Conservation (phyloP, 2,888 invertebrate species). For the Silvanus unidentatus region DNA sequence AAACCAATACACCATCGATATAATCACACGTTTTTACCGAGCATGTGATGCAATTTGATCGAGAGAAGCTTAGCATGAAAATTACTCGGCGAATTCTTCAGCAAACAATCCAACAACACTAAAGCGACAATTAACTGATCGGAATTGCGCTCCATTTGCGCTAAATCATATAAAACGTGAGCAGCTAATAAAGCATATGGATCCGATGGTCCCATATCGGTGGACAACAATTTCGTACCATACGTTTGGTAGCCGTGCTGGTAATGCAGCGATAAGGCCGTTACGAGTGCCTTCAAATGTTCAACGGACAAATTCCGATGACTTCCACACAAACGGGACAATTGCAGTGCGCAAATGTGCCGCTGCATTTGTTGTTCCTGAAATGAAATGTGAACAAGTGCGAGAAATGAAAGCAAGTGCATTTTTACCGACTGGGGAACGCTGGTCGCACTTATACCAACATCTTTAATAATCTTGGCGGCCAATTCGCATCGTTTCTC, state of each 20-base stretch:
- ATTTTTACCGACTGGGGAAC: constrained; percentile 60
- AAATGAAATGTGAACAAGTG: constrained; percentile 21
- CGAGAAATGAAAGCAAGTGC: constrained; percentile 20
- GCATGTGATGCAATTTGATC: constrained; percentile 70
- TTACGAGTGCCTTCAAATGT: constrained; percentile 54
- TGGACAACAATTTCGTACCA: constrained; percentile 54
- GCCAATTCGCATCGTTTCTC: constrained; percentile 56
- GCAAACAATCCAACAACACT: constrained; percentile 65
- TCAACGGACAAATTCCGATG: constrained; percentile 54
- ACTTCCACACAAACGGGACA: constrained; percentile 66
- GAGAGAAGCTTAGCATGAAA: constrained; percentile 83
- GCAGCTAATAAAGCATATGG: constrained; percentile 74
- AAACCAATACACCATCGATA: too few relatives aligned
- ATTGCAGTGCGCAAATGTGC: constrained; percentile 72
- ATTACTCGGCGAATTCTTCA: constrained; percentile 76
- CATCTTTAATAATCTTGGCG: constrained; percentile 55
- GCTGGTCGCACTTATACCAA: constrained; percentile 58
- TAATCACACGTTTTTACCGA: constrained; percentile 50
- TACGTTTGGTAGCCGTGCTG: constrained; percentile 55
- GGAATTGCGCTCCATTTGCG: constrained; percentile 50
- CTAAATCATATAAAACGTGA: constrained; percentile 59
- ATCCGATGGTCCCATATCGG: constrained; percentile 72
- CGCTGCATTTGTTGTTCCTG: constrained; percentile 72
- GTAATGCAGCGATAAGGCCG: constrained; percentile 60
- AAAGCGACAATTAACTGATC: constrained; percentile 59